Base-by-base conservation (phyloP, 2,113 vertebrate species). In the Ploceus nigricollis region DNA sequence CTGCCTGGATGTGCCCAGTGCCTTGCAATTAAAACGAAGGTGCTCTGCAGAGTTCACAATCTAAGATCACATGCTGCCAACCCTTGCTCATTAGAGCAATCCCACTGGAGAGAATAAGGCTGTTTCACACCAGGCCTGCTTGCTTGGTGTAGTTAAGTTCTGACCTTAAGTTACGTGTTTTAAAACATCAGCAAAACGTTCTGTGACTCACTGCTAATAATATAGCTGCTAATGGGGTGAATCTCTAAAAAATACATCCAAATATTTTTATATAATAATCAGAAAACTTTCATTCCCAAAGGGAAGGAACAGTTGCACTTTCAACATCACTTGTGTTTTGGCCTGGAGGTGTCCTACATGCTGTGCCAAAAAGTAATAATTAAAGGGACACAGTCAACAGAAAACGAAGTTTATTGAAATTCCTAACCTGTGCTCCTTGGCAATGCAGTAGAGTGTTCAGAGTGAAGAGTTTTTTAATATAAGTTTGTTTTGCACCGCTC, bases 21-120 rank as follows among this genome's bases (percentile, higher is more conserved):
- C 92, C 93, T 87, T 78, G 92, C 86, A 96, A 93, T 96, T 97
- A 96, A 94, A 96, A 56, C 0, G 4, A 81, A 94, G 84, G 13
- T 3, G 82, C 72, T 84, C 80, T 45, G 2, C 9, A 23, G 28
- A 82, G 93, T 71, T 93, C 90, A 81, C 28, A 69, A 37, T 64
- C 60, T 53, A 40, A 78, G 72, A 90, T 81, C 80, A 69, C 88
- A 82, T 42, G 64, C 77, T 93, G 72, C 77, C 82, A 83, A 48
- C 50, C 54, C 85, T 75, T 69, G 63, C 91, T 88, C 82, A 71
- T 96, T 88, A 94, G 77, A 95, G 89, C 84, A n/a, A 37, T 80
- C 81, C 75, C 88, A 71, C 63, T 0, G 2, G 91, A 82, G 50
- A 7, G 1, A 94, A 57, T 14, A 75, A 82, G 50, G 45, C 75